phyloP scores from a whole-genome alignment of 2,113 vertebrate genomes.

The Orthonyx spaldingii region DNA sequence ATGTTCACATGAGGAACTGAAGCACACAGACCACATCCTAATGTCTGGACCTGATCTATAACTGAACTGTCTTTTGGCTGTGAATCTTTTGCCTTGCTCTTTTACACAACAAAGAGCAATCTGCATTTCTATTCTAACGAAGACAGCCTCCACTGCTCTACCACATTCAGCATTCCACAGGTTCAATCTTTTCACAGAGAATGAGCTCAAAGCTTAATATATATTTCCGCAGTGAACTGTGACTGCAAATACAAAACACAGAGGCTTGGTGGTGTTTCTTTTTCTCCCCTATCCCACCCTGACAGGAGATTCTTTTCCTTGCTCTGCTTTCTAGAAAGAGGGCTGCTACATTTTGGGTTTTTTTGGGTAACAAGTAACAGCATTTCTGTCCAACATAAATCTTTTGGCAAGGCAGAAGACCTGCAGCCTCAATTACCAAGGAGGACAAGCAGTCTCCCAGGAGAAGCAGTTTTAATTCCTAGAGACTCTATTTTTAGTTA shows the following conservation, averaged over 20 bases:
- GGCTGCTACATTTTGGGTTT: not conserved
- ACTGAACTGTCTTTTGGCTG: not conserved
- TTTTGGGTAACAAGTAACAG: not conserved
- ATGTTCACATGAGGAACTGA: not conserved
- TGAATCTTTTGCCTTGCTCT: not conserved
- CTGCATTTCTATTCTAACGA: not conserved
- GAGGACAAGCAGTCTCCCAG: slow-evolving; percentile 21
- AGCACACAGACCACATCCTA: not conserved
- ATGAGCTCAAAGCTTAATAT: not conserved
- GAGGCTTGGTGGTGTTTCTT: not conserved
- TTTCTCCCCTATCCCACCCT: not conserved
- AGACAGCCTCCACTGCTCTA: not conserved
- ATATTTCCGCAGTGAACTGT: not conserved
- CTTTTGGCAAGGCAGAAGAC: not conserved
- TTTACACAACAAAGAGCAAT: not conserved
- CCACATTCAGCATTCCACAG: not conserved
- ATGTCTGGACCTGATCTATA: not conserved
- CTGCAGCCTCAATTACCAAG: not conserved
- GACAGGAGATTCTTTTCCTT: not conserved
- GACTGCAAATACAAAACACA: not conserved
- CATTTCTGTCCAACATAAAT: not conserved
- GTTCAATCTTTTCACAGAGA: not conserved
- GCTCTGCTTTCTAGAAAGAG: not conserved
- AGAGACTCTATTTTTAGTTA: slow-evolving; percentile 50
- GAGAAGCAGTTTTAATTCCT: slow-evolving; percentile 43